Percentiles rank a stretch among this genome's conserved stretches.
Evolutionary conservation across 2,113 vertebrate species (phyloP).

Genomic region (Centropus unirufus): DNA sequence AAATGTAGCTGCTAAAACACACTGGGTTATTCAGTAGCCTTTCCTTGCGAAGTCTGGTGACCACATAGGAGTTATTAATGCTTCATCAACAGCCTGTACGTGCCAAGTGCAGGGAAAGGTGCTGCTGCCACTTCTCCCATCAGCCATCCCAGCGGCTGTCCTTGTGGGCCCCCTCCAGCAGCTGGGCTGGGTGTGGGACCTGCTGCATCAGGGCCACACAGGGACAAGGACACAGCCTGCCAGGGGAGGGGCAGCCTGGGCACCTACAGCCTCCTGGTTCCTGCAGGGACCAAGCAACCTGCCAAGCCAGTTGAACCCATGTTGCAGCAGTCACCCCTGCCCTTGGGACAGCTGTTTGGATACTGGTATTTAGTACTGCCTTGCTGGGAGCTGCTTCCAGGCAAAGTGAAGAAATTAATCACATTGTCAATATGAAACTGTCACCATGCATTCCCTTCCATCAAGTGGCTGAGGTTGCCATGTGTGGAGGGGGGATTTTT

Average conservation of each 20-base stretch:
- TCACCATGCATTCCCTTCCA: background rate
- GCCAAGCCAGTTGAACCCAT: fast-evolving
- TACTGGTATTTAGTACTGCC: background rate
- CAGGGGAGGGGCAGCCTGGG: fast-evolving
- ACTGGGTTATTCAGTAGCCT: conserved; percentile 41
- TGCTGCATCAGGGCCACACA: fast-evolving
- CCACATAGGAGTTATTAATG: background rate
- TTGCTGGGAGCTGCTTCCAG: background rate
- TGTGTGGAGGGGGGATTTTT: background rate
- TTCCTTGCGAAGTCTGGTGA: background rate
- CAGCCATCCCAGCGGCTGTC: background rate
- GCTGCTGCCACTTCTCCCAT: background rate
- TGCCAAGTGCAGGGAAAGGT: background rate
- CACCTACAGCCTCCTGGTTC: background rate
- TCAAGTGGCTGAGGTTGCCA: background rate
- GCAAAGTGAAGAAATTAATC: background rate
- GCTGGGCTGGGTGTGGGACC: background rate
- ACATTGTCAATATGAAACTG: background rate
- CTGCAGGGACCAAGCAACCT: background rate
- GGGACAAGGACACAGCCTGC: background rate
- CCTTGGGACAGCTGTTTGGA: fast-evolving
- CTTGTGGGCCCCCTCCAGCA: background rate
- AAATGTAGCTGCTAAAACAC: background rate
- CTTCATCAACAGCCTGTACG: background rate
- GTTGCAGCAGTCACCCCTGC: fast-evolving